These are phyloP conservation scores for Agonopterix subpropinquella DNA, from an alignment of 2,888 invertebrate species.

Conservation along the genomic window DNA sequence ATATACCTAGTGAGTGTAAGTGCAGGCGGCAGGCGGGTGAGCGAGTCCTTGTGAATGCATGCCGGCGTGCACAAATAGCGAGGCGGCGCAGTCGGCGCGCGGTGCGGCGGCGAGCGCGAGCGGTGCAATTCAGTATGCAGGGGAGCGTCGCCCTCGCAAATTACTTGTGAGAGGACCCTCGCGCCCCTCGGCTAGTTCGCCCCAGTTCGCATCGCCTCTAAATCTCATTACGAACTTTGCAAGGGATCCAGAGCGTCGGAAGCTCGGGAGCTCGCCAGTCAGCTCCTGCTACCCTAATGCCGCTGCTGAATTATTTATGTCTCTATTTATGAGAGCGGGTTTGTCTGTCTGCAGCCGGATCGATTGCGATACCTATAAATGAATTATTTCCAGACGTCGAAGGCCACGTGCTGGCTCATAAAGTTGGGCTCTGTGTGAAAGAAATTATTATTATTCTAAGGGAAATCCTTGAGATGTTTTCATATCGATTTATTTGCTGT, in stretches of 20 bases:
- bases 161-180: conserved; percentile 26
- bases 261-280: background rate
- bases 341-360: conserved; percentile 36
- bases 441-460: conserved; percentile 29
- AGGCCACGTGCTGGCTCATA: conserved; percentile 29
- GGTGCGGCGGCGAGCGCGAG: conserved; percentile 13
- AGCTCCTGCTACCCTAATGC: conserved; percentile 13
- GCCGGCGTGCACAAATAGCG: conserved; percentile 24
- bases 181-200: conserved; percentile 19
- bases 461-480: conserved; percentile 19
- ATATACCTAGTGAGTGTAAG: conserved; percentile 13
- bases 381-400: conserved; percentile 37
- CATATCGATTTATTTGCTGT: conserved; percentile 10
- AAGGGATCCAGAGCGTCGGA: conserved; percentile 18
- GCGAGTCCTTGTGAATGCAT: conserved; percentile 27
- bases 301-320: conserved; percentile 46
- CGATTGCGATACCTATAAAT: conserved; percentile 39
- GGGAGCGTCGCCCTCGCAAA: conserved; percentile 36
- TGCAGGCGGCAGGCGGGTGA: background rate
- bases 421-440: conserved; percentile 21
- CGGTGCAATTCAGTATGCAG: conserved; percentile 34
- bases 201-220: conserved; percentile 32
- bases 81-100: background rate
- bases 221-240: conserved; percentile 51
- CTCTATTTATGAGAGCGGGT: conserved; percentile 32